Evolutionary conservation across 1,140 invertebrate genomes (phyloP), one percentile per base, ranked within the genome.

Genomic region (Euura lappo): DNA sequence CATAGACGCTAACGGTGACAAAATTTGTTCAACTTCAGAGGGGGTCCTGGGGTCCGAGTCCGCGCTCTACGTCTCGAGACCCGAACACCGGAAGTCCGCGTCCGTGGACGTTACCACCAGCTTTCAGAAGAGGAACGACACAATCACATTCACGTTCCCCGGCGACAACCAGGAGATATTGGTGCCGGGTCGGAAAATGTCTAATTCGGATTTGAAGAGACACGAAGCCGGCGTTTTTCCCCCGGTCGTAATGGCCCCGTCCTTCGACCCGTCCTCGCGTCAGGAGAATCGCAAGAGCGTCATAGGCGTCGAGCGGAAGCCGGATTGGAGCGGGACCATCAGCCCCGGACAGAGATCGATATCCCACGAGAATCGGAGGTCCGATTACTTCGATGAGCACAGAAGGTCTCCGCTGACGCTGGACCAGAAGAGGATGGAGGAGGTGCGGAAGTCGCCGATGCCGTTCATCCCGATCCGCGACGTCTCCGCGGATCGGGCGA

Each of bases 361-460:
- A 4, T 68, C 84, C 8, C 82, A 83, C 74, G 87, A 88, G 74
- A 84, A 83, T 47, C 80, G 85, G 71, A 73, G 87, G 45, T 86
- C 85, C 0, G 86, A 87, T 79, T 86, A 86, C 70, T 87, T 87
- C 45, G 87, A 88, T 10, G 87, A 88, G 28, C 85, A 87, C n/a
- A 81, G 85, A 70, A 74, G 85, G n/a, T 88, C 85, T 0, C 85
- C 87, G 0, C 84, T 88, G 83, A 86, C 79, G 46, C 73, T 85
- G 0, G 86, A 87, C 8, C 79, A 79, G 0, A 87, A 87, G 28
- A 74, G 86, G 44, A 82, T 84, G 43, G 87, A 88, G 10, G 87
- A 87, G 7, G 77, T 86, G 2, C 77, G 87, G 46, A 79, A 85
- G 60, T 88, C 86, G 4, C 86, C 85, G 2, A 86, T 87, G 86